Conservation (phyloP, 2,113 vertebrate genomes). For the Ptyas mucosa region DNA sequence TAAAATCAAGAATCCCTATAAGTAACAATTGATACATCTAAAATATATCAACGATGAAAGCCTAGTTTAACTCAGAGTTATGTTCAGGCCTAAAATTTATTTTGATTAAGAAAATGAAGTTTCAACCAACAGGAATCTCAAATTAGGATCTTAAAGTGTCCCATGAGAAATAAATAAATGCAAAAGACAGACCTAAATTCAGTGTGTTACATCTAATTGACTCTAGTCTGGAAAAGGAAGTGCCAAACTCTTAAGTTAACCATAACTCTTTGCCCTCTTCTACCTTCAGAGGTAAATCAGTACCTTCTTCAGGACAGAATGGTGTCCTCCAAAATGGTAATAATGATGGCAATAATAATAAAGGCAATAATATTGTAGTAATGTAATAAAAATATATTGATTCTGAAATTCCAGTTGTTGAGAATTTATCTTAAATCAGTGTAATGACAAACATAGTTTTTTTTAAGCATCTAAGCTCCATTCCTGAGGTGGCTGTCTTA, state of each 20-base stretch:
- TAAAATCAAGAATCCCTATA: not conserved
- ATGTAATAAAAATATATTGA: not conserved
- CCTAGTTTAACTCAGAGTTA: not conserved
- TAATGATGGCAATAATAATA: not conserved
- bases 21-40: not conserved
- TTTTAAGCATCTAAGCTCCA: not conserved
- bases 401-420: not conserved
- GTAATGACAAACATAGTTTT: not conserved
- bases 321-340: not conserved
- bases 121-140: not conserved
- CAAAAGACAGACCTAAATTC: not conserved
- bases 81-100: not conserved
- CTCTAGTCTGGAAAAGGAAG: not conserved
- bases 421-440: not conserved
- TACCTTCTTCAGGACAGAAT: not conserved
- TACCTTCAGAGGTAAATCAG: not conserved
- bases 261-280: not conserved
- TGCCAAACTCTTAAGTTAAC: not conserved
- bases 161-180: not conserved
- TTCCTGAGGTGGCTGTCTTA: not conserved
- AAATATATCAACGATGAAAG: not conserved
- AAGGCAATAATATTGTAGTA: not conserved
- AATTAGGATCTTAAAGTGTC: not conserved
- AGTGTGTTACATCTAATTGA: not conserved
- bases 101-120: not conserved